Percentiles rank a stretch among this genome's conserved stretches.
Evolutionary conservation across 2,113 vertebrate species (phyloP).

Genomic region (Tinamus guttatus): DNA sequence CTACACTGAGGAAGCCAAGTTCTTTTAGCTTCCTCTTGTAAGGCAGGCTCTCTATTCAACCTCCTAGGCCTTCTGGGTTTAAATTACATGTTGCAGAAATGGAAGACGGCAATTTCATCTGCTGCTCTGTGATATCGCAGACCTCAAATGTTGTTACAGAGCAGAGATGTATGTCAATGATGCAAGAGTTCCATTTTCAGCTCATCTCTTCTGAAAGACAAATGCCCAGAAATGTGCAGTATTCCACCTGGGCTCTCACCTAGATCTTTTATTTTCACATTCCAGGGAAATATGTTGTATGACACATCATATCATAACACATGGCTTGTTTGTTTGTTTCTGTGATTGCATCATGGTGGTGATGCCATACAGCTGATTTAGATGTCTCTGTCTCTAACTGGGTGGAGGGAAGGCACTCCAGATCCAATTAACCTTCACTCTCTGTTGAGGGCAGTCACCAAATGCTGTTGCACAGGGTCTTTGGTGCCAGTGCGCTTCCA

Average conservation of each 20-base stretch:
- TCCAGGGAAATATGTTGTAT: neutral
- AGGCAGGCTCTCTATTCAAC: neutral
- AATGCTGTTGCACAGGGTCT: neutral
- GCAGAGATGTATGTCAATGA: neutral
- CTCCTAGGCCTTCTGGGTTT: neutral
- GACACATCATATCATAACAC: neutral
- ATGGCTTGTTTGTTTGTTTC: neutral
- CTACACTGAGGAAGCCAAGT: neutral
- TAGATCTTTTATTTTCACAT: neutral
- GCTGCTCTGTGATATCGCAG: neutral
- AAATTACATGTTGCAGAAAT: neutral
- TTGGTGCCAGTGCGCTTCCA: neutral
- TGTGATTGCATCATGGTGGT: neutral
- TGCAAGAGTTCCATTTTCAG: neutral
- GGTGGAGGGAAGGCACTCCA: neutral
- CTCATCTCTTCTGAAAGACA: neutral
- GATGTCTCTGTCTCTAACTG: neutral
- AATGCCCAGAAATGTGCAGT: neutral
- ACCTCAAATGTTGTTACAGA: neutral
- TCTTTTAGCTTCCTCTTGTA: neutral
- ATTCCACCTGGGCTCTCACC: neutral
- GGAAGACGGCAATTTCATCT: neutral
- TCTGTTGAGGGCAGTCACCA: neutral
- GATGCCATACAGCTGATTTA: neutral
- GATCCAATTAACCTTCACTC: neutral